These are phyloP conservation scores for Takifugu bimaculatus DNA, from an alignment of 2,113 vertebrate genomes.

Conservation along the genomic window DNA sequence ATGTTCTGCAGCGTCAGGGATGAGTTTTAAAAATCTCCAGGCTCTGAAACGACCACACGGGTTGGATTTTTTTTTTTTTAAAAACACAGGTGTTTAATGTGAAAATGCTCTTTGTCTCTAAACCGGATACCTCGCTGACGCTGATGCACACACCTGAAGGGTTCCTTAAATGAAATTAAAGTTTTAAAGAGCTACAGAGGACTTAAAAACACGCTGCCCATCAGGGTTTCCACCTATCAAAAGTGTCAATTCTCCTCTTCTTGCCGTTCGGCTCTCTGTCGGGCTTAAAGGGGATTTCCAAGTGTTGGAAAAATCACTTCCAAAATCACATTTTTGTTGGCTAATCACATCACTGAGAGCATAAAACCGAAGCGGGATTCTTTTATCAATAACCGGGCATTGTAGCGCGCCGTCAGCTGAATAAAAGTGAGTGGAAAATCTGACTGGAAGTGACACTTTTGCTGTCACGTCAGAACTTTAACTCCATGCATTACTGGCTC, in stretches of 20 bases:
- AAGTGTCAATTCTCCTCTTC: slow-evolving; percentile 29
- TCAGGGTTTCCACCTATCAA: slow-evolving; percentile 21
- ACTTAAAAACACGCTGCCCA: slow-evolving; percentile 17
- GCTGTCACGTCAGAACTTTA: slow-evolving; percentile 8
- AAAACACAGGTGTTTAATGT: background rate
- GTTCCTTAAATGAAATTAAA: slow-evolving; percentile 13
- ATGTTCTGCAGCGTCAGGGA: slow-evolving; percentile 19
- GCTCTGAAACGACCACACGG: slow-evolving; percentile 11
- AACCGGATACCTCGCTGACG: slow-evolving; percentile 12
- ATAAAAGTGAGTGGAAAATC: background rate
- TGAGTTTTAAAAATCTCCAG: slow-evolving; percentile 18
- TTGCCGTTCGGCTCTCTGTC: slow-evolving; percentile 16
- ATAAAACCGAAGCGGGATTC: slow-evolving; percentile 18
- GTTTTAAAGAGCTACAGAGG: slow-evolving; percentile 13
- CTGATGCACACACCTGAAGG: slow-evolving; percentile 6
- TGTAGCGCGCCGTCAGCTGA: slow-evolving; percentile 8
- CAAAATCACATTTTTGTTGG: slow-evolving; percentile 16
- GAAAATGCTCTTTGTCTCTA: slow-evolving; percentile 1
- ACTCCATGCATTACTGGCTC: slow-evolving; percentile 20
- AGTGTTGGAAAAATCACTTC: slow-evolving; percentile 27
- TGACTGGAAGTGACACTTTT: slow-evolving; percentile 2
- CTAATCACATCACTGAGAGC: slow-evolving; percentile 19
- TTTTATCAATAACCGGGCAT: slow-evolving; percentile 7
- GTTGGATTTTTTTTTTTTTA: background rate
- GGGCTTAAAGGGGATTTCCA: slow-evolving; percentile 12